Percentiles rank a stretch among this genome's conserved stretches.
Conservation (phyloP, 2,113 vertebrate species). For the Callithrix jacchus region DNA sequence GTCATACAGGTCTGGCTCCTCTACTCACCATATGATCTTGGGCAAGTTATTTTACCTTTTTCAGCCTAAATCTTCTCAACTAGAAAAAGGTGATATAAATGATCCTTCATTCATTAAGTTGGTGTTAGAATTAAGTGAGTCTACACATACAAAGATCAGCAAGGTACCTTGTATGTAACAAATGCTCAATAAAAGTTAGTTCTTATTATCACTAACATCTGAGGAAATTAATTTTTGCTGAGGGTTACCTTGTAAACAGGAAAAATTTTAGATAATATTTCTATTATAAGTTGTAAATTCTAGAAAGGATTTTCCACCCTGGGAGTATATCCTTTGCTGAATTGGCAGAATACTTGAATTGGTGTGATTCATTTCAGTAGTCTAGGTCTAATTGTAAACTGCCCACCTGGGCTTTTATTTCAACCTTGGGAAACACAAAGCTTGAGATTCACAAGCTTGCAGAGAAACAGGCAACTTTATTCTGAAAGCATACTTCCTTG, state of each 20-base stretch:
- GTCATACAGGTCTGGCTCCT: neutral
- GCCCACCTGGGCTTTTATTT: neutral
- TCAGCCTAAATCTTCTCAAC: neutral
- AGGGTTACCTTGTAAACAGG: neutral
- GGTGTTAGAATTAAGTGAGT: neutral
- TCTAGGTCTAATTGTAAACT: neutral
- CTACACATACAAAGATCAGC: neutral
- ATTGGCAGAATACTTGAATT: constrained; percentile 35
- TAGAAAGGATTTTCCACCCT: constrained; percentile 9
- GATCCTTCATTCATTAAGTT: neutral
- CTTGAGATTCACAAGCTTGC: constrained; percentile 51
- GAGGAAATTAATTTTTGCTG: neutral
- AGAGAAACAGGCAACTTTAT: constrained; percentile 8
- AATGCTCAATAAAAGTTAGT: neutral
- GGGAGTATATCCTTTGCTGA: neutral
- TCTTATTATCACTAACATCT: neutral
- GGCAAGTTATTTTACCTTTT: neutral
- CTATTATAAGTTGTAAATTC: neutral
- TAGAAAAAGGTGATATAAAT: neutral
- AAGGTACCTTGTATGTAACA: neutral
- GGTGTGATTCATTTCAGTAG: neutral
- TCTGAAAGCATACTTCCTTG: constrained; percentile 39
- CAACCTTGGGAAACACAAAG: neutral
- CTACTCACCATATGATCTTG: neutral
- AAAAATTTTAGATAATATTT: neutral